Percentiles rank a stretch among this genome's conserved stretches.
Evolutionary conservation across 1,140 invertebrate genomes (phyloP).

Genomic region (Drosophila bocqueti): DNA sequence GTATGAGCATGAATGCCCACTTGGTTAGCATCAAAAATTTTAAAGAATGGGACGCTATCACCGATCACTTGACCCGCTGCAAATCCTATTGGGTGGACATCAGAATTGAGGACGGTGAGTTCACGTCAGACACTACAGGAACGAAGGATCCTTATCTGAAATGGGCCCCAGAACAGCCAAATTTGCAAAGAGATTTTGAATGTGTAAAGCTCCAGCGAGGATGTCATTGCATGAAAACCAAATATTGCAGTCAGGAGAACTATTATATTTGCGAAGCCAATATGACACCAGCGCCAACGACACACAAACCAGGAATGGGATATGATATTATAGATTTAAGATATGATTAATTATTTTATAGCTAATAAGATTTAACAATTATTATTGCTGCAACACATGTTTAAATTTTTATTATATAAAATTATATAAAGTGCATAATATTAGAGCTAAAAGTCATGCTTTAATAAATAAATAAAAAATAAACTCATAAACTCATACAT

Average conservation of each 20-base stretch:
- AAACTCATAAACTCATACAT: background rate
- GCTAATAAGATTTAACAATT: too few relatives aligned
- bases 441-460: too few relatives aligned
- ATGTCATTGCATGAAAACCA: background rate
- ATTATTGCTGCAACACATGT: too few relatives aligned
- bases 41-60: background rate
- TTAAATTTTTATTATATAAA: too few relatives aligned
- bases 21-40: background rate
- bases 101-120: background rate
- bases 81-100: slow-evolving; percentile 5
- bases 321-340: slow-evolving; percentile 7
- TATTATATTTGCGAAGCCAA: slow-evolving; percentile 10
- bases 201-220: background rate
- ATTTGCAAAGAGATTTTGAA: background rate
- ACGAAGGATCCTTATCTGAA: background rate
- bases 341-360: background rate
- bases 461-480: background rate
- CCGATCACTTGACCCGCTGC: background rate
- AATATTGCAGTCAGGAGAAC: background rate
- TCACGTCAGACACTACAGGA: background rate
- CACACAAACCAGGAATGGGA: background rate
- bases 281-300: background rate
- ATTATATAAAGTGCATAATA: too few relatives aligned
- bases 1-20: background rate
- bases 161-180: background rate